Conservation (phyloP, 2,797 vertebrate genomes). For the Picus viridis region DNA sequence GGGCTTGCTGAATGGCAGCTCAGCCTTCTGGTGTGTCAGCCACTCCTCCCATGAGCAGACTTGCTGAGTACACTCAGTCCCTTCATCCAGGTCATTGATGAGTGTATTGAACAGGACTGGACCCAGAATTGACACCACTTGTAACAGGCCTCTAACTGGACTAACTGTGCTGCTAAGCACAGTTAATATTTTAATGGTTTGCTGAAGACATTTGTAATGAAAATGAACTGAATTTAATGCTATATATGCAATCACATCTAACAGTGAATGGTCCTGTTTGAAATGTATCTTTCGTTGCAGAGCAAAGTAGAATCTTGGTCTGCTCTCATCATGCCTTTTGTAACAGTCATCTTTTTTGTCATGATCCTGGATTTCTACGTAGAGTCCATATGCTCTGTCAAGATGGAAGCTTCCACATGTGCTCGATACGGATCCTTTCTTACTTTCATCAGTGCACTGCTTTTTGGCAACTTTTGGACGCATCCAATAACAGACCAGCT, state of each 20-base stretch:
- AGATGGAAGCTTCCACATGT: constrained; percentile 89
- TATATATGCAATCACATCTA: not conserved
- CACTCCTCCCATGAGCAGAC: too few relatives aligned
- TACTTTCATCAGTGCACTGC: constrained; percentile 86
- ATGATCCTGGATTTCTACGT: constrained; percentile 97
- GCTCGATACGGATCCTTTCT: constrained; percentile 89
- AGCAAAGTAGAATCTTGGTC: constrained; percentile 97
- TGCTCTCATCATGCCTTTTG: constrained; percentile 89
- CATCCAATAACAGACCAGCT: constrained; percentile 95
- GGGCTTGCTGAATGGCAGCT: too few relatives aligned
- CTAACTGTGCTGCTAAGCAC: too few relatives aligned
- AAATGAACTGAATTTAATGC: not conserved
- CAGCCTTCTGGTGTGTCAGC: too few relatives aligned
- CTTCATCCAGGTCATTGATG: too few relatives aligned
- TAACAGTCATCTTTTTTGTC: constrained; percentile 90
- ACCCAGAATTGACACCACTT: too few relatives aligned
- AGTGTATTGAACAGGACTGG: too few relatives aligned
- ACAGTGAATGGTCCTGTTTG: constrained; percentile 12
- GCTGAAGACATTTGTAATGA: not conserved
- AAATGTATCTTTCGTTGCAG: constrained; percentile 75
- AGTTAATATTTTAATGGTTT: not conserved
- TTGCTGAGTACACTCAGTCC: too few relatives aligned
- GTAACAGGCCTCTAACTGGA: too few relatives aligned
- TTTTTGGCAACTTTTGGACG: constrained; percentile 96
- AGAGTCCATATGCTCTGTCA: constrained; percentile 90